Conservation (phyloP, 92 coral and sea anemone genomes). For the Scolanthus callimorphus region DNA sequence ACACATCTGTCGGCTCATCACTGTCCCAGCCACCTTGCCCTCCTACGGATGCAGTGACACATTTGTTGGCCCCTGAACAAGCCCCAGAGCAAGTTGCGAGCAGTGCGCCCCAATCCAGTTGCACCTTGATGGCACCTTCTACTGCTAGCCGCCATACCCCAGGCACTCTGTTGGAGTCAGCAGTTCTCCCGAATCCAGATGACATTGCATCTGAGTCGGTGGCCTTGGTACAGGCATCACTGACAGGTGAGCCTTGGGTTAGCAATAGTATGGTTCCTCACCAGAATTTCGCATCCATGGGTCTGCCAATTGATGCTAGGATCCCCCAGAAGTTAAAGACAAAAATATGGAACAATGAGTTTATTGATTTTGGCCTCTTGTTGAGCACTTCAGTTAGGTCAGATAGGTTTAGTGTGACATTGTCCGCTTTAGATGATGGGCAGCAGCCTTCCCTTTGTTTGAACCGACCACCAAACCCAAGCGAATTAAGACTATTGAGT, state of each 20-base stretch:
- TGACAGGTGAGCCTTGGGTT: neutral
- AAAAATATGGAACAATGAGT: neutral
- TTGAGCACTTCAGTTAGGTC: neutral
- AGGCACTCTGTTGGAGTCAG: too few relatives aligned
- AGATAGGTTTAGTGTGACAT: neutral
- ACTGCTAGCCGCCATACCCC: too few relatives aligned
- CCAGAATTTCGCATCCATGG: neutral
- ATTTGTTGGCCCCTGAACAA: too few relatives aligned
- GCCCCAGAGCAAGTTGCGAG: too few relatives aligned
- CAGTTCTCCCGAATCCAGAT: too few relatives aligned
- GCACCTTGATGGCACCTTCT: too few relatives aligned
- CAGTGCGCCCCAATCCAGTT: too few relatives aligned
- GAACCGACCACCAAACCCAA: constrained; percentile 19
- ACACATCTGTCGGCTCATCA: too few relatives aligned
- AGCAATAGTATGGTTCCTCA: neutral
- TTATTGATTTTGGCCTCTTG: neutral
- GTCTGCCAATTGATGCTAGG: neutral
- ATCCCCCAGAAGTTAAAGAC: neutral
- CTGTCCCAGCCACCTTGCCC: too few relatives aligned
- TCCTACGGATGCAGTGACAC: too few relatives aligned
- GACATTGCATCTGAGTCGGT: neutral
- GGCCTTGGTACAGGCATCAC: neutral
- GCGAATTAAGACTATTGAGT: constrained; percentile 15
- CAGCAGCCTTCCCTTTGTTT: neutral
- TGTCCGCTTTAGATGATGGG: neutral